A percentile compares a stretch with the other conserved stretches of the same genome.
Evolutionary conservation across 1,140 invertebrate species (phyloP).

Genomic region (Microplitis mediator): DNA sequence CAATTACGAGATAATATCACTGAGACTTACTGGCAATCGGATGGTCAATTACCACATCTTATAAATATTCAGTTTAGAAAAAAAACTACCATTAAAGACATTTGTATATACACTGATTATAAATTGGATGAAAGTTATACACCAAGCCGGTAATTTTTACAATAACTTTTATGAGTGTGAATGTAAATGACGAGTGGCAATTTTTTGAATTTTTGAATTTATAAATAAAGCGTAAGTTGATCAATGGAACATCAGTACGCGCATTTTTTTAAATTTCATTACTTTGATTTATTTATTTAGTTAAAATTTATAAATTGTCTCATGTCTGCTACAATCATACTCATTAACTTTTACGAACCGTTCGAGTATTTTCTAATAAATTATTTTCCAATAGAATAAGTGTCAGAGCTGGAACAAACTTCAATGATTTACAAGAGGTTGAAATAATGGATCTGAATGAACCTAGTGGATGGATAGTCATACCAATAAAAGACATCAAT

Average conservation of each 20-base stretch:
- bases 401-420: slow-evolving; percentile 92
- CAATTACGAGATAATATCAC: slow-evolving; percentile 92
- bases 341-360: background rate
- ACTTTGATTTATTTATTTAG: background rate
- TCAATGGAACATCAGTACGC: too few species aligned
- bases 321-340: too few species aligned
- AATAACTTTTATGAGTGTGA: too few species aligned
- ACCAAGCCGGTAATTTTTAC: slow-evolving; percentile 73
- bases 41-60: slow-evolving; percentile 96
- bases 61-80: slow-evolving; percentile 97
- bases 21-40: slow-evolving; percentile 99
- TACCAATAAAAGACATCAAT: slow-evolving; percentile 88
- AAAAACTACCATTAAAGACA: slow-evolving; percentile 93
- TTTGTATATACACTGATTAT: slow-evolving; percentile 97
- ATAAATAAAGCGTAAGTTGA: background rate
- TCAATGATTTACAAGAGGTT: slow-evolving; percentile 97
- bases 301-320: too few species aligned
- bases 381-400: slow-evolving; percentile 74
- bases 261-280: background rate
- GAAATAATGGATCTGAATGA: slow-evolving; percentile 94
- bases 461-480: slow-evolving; percentile 94
- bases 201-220: background rate
- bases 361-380: slow-evolving; percentile 22
- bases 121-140: slow-evolving; percentile 99
- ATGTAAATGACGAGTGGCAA: too few species aligned